phyloP scores from a whole-genome alignment of 2,797 vertebrate genomes.

The Pseudochaenichthys georgianus region DNA sequence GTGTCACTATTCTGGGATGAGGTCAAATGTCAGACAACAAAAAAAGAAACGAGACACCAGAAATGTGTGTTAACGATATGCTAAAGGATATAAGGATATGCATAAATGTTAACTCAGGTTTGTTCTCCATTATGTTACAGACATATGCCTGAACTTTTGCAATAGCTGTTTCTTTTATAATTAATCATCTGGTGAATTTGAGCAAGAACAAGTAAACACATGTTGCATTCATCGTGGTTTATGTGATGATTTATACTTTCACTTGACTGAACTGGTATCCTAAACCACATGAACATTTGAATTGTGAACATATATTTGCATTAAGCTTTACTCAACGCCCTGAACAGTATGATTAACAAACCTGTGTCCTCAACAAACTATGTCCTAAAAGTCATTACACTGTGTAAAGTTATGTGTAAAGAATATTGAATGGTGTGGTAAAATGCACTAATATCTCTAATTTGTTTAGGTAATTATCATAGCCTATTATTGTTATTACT shows the following conservation, averaged over 20 bases:
- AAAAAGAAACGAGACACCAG: constrained; percentile 8
- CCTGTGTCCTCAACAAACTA: no score
- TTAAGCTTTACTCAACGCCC: no score
- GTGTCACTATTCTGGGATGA: neutral
- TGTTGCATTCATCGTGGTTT: no score
- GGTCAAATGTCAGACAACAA: neutral
- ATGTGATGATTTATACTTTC: no score
- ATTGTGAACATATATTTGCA: no score
- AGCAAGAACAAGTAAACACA: no score
- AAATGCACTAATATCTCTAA: neutral
- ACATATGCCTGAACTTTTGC: neutral
- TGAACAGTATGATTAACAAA: no score
- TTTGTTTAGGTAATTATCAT: neutral
- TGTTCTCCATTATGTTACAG: neutral
- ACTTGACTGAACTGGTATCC: no score
- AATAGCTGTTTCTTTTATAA: neutral
- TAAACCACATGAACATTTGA: no score
- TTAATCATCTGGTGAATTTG: neutral
- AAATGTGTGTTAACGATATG: neutral
- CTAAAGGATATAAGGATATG: neutral
- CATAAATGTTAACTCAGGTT: neutral
- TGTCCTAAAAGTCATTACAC: no score
- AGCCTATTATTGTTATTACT: no score
- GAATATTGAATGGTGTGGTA: neutral
- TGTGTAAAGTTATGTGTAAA: no score